phyloP scores from a whole-genome alignment of 2,113 vertebrate genomes.

The Podiceps cristatus region DNA sequence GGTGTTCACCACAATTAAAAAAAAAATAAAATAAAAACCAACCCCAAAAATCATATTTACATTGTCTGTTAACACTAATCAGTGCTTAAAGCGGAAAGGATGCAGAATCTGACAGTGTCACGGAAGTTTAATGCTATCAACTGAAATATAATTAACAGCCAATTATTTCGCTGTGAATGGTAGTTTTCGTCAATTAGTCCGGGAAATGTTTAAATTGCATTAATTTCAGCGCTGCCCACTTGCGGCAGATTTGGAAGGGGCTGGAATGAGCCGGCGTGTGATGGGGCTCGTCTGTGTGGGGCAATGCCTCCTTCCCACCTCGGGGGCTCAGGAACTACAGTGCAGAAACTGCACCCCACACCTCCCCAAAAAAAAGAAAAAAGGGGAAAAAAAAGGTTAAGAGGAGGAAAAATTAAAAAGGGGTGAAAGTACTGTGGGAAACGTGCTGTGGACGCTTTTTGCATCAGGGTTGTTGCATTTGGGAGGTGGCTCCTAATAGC shows the following conservation, averaged over 20 bases:
- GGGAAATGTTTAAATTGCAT: not conserved
- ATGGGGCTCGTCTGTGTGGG: rapidly evolving
- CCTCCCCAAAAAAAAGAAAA: no score
- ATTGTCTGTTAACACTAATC: not conserved
- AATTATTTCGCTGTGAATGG: not conserved
- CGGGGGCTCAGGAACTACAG: not conserved
- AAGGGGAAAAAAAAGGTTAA: not conserved
- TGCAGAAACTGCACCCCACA: not conserved
- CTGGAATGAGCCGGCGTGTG: not conserved
- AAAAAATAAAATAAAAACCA: not conserved
- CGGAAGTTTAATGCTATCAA: not conserved
- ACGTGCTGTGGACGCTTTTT: not conserved
- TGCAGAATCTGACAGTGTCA: not conserved
- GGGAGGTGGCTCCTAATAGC: rapidly evolving
- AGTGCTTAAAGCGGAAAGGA: not conserved
- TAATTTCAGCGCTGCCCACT: not conserved
- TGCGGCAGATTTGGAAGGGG: not conserved
- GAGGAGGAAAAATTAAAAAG: not conserved
- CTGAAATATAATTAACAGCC: slow-evolving; percentile 16
- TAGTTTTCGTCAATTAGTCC: not conserved
- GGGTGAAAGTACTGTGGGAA: not conserved
- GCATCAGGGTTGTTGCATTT: rapidly evolving
- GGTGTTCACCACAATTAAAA: not conserved
- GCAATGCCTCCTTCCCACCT: not conserved
- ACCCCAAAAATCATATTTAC: not conserved